Evolutionary conservation across 2,888 invertebrate species (phyloP).

Genomic region (Piscicola geometra): DNA sequence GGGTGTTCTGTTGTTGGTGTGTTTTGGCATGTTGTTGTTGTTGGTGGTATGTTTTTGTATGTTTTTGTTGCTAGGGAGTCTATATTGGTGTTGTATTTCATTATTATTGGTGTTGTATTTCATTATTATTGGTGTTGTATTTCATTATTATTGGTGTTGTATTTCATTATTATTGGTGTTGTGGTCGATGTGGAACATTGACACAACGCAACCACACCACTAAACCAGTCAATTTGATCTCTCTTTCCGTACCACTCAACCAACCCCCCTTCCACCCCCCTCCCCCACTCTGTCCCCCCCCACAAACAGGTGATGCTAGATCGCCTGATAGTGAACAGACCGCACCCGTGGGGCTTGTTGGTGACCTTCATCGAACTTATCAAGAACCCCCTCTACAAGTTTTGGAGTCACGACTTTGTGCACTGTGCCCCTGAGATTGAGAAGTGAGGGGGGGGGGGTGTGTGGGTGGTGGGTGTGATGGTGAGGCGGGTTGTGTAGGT

Average conservation of each 20-base stretch:
- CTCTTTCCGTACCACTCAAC: too few species aligned
- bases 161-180: too few species aligned
- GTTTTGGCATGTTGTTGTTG: constrained; percentile 54
- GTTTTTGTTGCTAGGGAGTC: too few species aligned
- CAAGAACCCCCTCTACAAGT: constrained; percentile 94
- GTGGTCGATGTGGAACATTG: too few species aligned
- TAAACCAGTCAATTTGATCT: too few species aligned
- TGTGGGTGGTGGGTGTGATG: not conserved
- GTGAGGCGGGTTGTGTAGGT: not conserved
- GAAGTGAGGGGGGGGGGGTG: constrained; percentile 67
- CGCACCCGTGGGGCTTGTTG: constrained; percentile 97
- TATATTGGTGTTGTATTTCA: too few species aligned
- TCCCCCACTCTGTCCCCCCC: not conserved
- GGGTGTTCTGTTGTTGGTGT: not conserved
- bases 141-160: too few species aligned
- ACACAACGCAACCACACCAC: too few species aligned
- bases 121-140: too few species aligned
- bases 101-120: too few species aligned
- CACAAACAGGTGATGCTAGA: constrained; percentile 69
- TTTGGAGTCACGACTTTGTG: constrained; percentile 98
- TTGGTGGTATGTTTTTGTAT: too few species aligned
- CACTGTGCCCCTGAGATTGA: constrained; percentile 99
- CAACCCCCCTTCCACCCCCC: too few species aligned
- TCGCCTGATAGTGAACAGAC: constrained; percentile 91
- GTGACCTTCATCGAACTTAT: constrained; percentile 98